Evolutionary conservation across 2,797 vertebrate species (phyloP).

Genomic region (Syngnathus rostellatus): DNA sequence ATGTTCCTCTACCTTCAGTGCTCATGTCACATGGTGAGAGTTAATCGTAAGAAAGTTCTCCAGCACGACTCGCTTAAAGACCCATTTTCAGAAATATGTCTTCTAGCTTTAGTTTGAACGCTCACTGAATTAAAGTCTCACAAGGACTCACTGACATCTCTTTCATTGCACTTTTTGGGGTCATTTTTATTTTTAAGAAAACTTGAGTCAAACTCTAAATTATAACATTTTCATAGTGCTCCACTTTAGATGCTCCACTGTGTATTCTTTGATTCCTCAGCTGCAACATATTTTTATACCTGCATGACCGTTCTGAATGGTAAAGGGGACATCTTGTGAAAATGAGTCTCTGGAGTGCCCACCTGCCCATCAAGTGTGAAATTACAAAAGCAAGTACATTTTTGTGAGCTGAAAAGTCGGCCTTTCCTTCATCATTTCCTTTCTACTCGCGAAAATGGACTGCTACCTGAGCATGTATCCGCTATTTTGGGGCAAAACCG

Average conservation of each 20-base stretch:
- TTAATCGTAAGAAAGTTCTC: too few relatives aligned
- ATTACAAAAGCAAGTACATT: neutral
- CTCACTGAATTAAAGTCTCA: neutral
- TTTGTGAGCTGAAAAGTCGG: neutral
- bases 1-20: too few relatives aligned
- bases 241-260: neutral
- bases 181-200: neutral
- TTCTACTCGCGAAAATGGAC: neutral
- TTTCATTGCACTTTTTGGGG: neutral
- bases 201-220: neutral
- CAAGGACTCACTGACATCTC: neutral
- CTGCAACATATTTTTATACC: neutral
- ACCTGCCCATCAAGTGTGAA: neutral
- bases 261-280: neutral
- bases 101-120: neutral
- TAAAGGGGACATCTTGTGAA: neutral
- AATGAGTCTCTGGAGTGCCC: conserved; percentile 1
- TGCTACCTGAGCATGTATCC: neutral
- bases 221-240: neutral
- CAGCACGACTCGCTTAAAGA: neutral
- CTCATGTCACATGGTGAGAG: too few relatives aligned
- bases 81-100: neutral
- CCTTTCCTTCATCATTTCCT: neutral
- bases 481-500: neutral
- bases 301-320: neutral